Percentiles rank a stretch among this genome's conserved stretches.
Evolutionary conservation across 2,113 vertebrate genomes (phyloP).

Genomic region (Papio anubis): DNA sequence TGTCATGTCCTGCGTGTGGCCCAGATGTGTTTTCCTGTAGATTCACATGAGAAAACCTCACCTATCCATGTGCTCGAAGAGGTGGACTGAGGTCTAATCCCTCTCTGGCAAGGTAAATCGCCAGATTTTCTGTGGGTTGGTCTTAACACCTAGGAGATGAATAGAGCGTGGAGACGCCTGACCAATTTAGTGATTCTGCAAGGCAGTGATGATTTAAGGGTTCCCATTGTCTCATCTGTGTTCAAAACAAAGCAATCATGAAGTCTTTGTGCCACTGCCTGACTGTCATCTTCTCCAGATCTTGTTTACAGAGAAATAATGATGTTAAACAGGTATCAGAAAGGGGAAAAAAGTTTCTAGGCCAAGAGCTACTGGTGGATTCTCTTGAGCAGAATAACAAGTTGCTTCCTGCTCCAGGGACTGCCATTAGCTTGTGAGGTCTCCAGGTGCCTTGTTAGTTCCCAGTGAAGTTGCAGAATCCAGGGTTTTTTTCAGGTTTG

Average conservation of each 20-base stretch:
- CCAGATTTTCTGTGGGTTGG: not conserved
- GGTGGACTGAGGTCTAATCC: not conserved
- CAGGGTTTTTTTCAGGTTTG: not conserved
- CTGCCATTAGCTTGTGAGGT: not conserved
- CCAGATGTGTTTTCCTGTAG: not conserved
- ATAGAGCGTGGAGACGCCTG: not conserved
- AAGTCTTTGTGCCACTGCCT: not conserved
- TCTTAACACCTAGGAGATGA: not conserved
- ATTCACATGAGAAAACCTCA: not conserved
- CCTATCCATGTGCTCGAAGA: not conserved
- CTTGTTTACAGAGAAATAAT: not conserved
- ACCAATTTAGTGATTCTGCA: not conserved
- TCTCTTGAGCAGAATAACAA: not conserved
- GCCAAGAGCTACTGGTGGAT: not conserved
- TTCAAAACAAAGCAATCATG: not conserved
- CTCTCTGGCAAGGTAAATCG: not conserved
- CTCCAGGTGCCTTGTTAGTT: not conserved
- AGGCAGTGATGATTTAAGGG: not conserved
- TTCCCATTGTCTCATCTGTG: not conserved
- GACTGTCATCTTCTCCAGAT: not conserved
- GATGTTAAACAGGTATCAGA: not conserved
- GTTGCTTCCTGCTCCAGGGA: not conserved
- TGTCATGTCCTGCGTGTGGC: not conserved
- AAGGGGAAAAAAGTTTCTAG: not conserved
- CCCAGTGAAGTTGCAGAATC: not conserved